Base-by-base conservation (phyloP, 1,140 invertebrate genomes). In the Drosophila asahinai region DNA sequence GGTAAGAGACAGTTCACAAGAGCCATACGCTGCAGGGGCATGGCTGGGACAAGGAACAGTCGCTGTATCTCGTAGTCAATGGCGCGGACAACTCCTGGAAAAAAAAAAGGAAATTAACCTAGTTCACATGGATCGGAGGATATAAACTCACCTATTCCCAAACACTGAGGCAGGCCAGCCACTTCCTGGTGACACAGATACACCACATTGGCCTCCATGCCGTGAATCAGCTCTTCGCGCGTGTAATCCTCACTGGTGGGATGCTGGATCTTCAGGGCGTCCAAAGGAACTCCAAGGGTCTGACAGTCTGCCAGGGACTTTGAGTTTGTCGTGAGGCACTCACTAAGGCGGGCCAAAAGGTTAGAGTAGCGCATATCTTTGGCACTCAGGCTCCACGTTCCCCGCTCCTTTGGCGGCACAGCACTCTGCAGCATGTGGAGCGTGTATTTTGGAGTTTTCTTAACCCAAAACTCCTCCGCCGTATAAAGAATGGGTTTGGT, bases 171-270 rank as follows among this genome's bases (percentile, higher is more conserved):
- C n/a, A 54, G 19, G 2, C 48, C 51, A 27, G 36, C 30, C 25
- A 15, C 60, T 19, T 22, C 52, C 3, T 59, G 38, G 30, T 30
- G 45, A 8, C 48, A 51, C 14, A 93, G 54, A 68, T 90, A 92
- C 19, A 93, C 92, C 38, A 93, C 25, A 78, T 93, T 93, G 3
- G 78, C 92, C 47, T 93, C 92, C 33, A 92, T 62, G 3, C 89
- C 76, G 2, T 70, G 48, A 12, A 91, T 66, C 11, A 91, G 51
- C 19, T 87, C 77, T 9, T 81, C 60, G 0, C 61, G 55, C 3
- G 52, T 33, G 19, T 67, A 55, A 12, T 73, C 52, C 17, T 76
- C 60, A 7, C 60, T 73, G 14, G 54, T 68, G 3, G 77, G 25
- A 19, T 84, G 77, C 0, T 70, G 9, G 0, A 93, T 33, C 19